Percentiles rank a stretch among this genome's conserved stretches.
Evolutionary conservation across 2,797 vertebrate species (phyloP).

Genomic region (Lepilemur ruficaudatus): DNA sequence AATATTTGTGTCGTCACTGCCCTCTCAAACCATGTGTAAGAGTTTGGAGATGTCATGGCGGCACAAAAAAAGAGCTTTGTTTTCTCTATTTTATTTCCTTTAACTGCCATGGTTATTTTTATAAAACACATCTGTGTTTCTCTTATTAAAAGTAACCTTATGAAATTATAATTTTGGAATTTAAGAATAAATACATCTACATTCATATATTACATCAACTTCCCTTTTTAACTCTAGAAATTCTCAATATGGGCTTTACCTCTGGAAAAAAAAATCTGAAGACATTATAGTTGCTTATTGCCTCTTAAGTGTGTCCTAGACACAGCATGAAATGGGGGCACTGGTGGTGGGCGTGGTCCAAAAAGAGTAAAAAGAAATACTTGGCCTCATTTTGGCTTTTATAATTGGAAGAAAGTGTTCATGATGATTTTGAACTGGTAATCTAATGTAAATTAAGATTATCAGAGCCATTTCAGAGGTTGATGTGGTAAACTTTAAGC

Average conservation of each 20-base stretch:
- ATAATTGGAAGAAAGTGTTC: conserved; percentile 19
- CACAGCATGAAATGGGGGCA: background rate
- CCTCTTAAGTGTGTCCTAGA: background rate
- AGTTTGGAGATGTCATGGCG: conserved; percentile 23
- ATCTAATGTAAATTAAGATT: conserved; percentile 68
- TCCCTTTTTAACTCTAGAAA: conserved; percentile 77
- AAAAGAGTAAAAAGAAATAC: background rate
- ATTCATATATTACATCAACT: conserved; percentile 2
- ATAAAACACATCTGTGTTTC: conserved; percentile 60
- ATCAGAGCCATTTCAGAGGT: conserved; percentile 74
- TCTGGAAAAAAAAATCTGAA: background rate
- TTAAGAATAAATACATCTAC: conserved; percentile 39
- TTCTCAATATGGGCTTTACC: conserved; percentile 42
- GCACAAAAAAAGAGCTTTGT: conserved; percentile 55
- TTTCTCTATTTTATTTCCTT: conserved; percentile 57
- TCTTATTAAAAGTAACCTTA: conserved; percentile 57
- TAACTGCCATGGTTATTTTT: conserved; percentile 69
- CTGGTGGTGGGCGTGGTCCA: background rate
- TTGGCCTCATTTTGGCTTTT: conserved; percentile 10
- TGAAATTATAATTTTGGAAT: conserved; percentile 51
- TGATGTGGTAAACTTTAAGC: conserved; percentile 75
- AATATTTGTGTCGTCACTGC: conserved; percentile 56
- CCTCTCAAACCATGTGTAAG: conserved; percentile 58
- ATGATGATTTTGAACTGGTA: conserved; percentile 41
- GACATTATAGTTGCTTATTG: background rate